phyloP scores from a whole-genome alignment of 2,113 vertebrate genomes.

The western clawed frog (Xenopus tropicalis) region UCB_Xtro_10.0 CM004445.2:17410501-17411000 shows the following conservation, averaged over 20 bases:
- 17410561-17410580: background rate
- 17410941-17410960: background rate
- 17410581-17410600: background rate
- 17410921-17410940: background rate
- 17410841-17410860: background rate
- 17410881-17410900: background rate
- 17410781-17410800: background rate
- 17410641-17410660: slow-evolving; percentile 6
- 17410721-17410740: background rate
- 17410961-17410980: background rate
- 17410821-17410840: background rate
- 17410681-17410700: no score
- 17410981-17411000: no score
- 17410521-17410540: no score
- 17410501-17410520: no score
- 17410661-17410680: slow-evolving; percentile 10
- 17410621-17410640: slow-evolving; percentile 22
- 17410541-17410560: slow-evolving; percentile 19
- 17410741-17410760: background rate
- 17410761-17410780: slow-evolving; percentile 8
- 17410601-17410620: slow-evolving; percentile 4
- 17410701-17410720: background rate
- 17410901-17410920: background rate
- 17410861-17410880: background rate
- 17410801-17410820: background rate